phyloP scores from a whole-genome alignment of 2,888 invertebrate species.

The Dynastes tityus region DNA sequence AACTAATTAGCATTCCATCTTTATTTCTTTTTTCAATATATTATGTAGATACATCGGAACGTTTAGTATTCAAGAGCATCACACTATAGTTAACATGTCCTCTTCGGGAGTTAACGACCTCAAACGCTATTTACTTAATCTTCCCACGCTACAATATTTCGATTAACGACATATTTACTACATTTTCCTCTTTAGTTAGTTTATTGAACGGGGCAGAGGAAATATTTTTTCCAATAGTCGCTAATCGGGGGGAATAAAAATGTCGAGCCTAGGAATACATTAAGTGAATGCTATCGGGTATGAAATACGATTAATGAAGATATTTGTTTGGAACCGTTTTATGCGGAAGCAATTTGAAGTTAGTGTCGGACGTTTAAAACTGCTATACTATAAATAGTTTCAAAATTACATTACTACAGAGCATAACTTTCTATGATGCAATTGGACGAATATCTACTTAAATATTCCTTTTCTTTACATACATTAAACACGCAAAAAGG shows the following conservation, averaged over 20 bases:
- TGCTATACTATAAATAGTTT: background rate
- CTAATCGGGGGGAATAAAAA: background rate
- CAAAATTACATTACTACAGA: background rate
- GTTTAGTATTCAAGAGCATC: background rate
- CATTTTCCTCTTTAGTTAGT: constrained; percentile 2
- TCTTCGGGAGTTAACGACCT: constrained; percentile 12
- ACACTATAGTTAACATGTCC: constrained; percentile 7
- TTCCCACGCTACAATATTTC: constrained; percentile 23
- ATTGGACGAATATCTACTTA: background rate
- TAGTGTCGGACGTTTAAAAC: background rate
- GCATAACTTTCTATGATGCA: too few relatives aligned
- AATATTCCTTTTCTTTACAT: background rate
- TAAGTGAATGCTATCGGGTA: background rate
- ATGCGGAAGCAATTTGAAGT: background rate
- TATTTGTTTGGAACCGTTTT: constrained; percentile 11
- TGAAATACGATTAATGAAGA: constrained; percentile 18
- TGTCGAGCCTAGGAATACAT: constrained; percentile 11
- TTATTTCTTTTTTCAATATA: background rate
- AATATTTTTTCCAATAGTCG: constrained; percentile 2
- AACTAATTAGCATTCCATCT: background rate
- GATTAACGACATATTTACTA: constrained; percentile 25
- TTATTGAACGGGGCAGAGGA: background rate
- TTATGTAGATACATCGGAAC: too few relatives aligned
- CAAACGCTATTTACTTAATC: background rate
- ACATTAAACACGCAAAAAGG: background rate